A percentile compares a stretch with the other conserved stretches of the same genome.
Conservation (phyloP, 2,888 invertebrate genomes). For the Orthonevra nobilis region DNA sequence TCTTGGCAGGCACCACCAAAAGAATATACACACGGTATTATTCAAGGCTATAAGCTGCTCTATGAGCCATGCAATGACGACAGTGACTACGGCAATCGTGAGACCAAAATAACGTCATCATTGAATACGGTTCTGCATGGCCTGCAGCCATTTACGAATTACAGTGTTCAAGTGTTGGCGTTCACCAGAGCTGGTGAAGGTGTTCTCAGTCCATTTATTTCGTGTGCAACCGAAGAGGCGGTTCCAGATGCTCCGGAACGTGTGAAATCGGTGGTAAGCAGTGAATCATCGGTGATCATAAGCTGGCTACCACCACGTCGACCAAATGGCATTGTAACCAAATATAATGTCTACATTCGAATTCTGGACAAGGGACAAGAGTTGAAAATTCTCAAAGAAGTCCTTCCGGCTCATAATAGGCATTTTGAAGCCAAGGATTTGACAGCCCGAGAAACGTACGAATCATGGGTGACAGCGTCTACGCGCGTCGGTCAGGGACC, state of each 20-base stretch:
- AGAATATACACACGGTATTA: conserved; percentile 84
- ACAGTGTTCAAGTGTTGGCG: conserved; percentile 84
- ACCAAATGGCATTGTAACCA: conserved; percentile 83
- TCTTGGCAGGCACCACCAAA: conserved; percentile 86
- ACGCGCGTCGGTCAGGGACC: conserved; percentile 84
- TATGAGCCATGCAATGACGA: conserved; percentile 82
- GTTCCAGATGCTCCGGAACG: conserved; percentile 83
- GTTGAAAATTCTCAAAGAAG: conserved; percentile 80
- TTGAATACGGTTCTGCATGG: conserved; percentile 82
- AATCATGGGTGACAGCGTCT: conserved; percentile 84
- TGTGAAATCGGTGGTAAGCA: conserved; percentile 83
- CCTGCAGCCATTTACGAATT: conserved; percentile 84
- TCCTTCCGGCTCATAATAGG: conserved; percentile 80
- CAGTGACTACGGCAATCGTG: conserved; percentile 78
- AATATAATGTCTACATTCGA: conserved; percentile 83
- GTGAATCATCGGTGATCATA: conserved; percentile 83
- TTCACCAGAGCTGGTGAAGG: conserved; percentile 85
- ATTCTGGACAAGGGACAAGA: conserved; percentile 82
- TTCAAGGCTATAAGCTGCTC: conserved; percentile 89
- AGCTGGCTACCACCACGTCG: conserved; percentile 85
- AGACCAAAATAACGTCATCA: conserved; percentile 82
- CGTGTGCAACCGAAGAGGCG: conserved; percentile 83
- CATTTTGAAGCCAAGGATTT: conserved; percentile 82
- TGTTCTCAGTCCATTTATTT: conserved; percentile 81
- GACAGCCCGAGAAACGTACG: conserved; percentile 82